Conservation (phyloP, 2,888 invertebrate genomes). For the Minunthozetes semirufus region DNA sequence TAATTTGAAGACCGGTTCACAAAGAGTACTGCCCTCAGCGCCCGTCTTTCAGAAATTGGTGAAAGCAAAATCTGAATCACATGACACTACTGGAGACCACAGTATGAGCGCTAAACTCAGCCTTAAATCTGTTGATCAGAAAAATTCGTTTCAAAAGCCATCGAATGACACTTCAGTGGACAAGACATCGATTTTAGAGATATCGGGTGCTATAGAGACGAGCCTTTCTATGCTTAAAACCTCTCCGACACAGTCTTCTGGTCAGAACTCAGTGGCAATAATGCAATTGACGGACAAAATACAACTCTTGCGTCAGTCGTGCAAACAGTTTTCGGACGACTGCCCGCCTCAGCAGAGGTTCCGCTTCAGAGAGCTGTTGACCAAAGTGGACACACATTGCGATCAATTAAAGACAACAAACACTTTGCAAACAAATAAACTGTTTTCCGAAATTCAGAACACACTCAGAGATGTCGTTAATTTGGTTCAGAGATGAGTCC, state of each 20-base stretch:
- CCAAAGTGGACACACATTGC: conserved; percentile 63
- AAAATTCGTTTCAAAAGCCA: conserved; percentile 38
- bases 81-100: conserved; percentile 35
- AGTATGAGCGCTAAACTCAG: conserved; percentile 14
- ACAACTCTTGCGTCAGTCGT: conserved; percentile 71
- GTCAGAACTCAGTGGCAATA: conserved; percentile 58
- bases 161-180: conserved; percentile 38
- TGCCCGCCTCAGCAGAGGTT: conserved; percentile 80
- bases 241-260: conserved; percentile 45
- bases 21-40: conserved; percentile 36
- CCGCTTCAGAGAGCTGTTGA: conserved; percentile 69
- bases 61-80: conserved; percentile 39
- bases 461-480: conserved; percentile 66
- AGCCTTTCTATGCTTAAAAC: conserved; percentile 42
- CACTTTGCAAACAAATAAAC: conserved; percentile 60
- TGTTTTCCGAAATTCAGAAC: conserved; percentile 65
- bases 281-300: conserved; percentile 69
- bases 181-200: conserved; percentile 44
- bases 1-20: conserved; percentile 39
- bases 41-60: conserved; percentile 37
- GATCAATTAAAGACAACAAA: conserved; percentile 56
- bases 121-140: conserved; percentile 22
- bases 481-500: conserved; percentile 59
- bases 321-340: conserved; percentile 72
- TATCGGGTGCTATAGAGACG: conserved; percentile 43